Evolutionary conservation across 2,888 invertebrate species (phyloP).

Genomic region (Carcina quercana): DNA sequence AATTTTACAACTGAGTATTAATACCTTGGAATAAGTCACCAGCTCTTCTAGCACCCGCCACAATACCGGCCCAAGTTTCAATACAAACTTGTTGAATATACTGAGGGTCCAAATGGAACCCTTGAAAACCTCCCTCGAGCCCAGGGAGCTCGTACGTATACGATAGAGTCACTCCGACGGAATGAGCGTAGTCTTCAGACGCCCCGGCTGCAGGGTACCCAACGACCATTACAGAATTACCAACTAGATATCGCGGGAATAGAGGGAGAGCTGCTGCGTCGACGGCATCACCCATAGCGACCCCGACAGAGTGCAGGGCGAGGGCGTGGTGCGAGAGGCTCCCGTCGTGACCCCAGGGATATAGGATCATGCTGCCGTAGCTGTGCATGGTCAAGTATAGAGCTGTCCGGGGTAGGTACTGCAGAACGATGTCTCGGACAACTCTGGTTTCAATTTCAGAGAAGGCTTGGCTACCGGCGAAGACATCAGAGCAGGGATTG

Average conservation of each 20-base stretch:
- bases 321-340: constrained; percentile 61
- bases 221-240: constrained; percentile 65
- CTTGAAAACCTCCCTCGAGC: constrained; percentile 45
- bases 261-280: constrained; percentile 29
- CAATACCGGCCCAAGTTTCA: constrained; percentile 76
- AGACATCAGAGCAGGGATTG: constrained; percentile 75
- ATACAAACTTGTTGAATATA: constrained; percentile 70
- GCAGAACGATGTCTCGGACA: constrained; percentile 72
- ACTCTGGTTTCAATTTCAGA: constrained; percentile 79
- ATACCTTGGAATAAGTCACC: constrained; percentile 6
- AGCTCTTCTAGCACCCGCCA: constrained; percentile 52
- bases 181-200: constrained; percentile 79
- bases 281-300: constrained; percentile 53
- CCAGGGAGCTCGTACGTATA: constrained; percentile 80
- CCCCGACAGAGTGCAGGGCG: constrained; percentile 54
- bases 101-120: constrained; percentile 72
- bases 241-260: constrained; percentile 65
- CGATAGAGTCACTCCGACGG: constrained; percentile 67
- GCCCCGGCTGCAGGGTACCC: constrained; percentile 76
- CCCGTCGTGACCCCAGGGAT: constrained; percentile 79
- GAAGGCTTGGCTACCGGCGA: constrained; percentile 75
- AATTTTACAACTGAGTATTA: too few relatives aligned
- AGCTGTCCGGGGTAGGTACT: constrained; percentile 61
- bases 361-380: constrained; percentile 81
- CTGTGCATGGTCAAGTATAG: constrained; percentile 85